These are phyloP conservation scores for Falco berigora DNA, from an alignment of 2,797 vertebrate genomes.

Conservation along the genomic window DNA sequence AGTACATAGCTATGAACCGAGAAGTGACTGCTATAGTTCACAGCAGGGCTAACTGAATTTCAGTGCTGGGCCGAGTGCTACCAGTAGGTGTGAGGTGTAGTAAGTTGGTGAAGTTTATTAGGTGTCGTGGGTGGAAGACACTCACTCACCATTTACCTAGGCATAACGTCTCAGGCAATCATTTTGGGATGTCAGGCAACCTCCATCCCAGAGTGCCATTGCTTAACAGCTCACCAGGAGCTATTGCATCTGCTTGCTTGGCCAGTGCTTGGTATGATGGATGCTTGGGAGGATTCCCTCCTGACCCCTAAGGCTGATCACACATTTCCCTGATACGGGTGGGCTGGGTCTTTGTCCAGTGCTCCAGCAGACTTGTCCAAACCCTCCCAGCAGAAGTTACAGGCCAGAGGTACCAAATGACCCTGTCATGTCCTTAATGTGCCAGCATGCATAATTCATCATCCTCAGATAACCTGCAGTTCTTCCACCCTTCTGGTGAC, in stretches of 20 bases:
- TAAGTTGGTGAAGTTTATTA: background rate
- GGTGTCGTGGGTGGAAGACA: background rate
- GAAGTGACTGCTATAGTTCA: background rate
- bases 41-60: background rate
- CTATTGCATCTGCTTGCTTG: background rate
- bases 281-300: background rate
- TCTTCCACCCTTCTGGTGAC: conserved; percentile 28
- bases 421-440: background rate
- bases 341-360: background rate
- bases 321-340: background rate
- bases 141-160: background rate
- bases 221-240: background rate
- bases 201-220: background rate
- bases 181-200: background rate
- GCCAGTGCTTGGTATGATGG: background rate
- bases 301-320: background rate
- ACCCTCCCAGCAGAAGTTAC: background rate
- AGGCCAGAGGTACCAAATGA: background rate
- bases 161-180: background rate
- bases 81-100: background rate
- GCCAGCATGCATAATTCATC: conserved; percentile 16
- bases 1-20: background rate
- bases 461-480: conserved; percentile 21
- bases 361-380: background rate
- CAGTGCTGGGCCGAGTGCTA: background rate